Percentiles rank a stretch among this genome's conserved stretches.
phyloP scores from a whole-genome alignment of 2,113 vertebrate species.

The Fulica atra region DNA sequence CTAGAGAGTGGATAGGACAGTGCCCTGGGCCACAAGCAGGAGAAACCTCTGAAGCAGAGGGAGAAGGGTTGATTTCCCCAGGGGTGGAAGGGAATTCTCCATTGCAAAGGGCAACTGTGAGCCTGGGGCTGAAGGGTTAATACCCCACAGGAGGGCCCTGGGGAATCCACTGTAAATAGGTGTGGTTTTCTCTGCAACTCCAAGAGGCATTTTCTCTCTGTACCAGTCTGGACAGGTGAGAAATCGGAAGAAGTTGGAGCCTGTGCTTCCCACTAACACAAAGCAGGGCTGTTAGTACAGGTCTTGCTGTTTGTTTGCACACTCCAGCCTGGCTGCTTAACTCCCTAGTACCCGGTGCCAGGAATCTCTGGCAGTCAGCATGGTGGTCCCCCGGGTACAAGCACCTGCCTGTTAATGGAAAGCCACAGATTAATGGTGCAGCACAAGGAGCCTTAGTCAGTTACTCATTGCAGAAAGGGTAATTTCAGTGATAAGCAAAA shows the following conservation, averaged over 20 bases:
- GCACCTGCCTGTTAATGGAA: conserved; percentile 71
- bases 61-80: neutral
- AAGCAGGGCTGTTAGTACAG: conserved; percentile 56
- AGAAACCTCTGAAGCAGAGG: neutral
- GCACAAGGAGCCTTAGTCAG: conserved; percentile 53
- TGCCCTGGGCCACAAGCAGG: neutral
- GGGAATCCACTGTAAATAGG: conserved; percentile 59
- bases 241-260: conserved; percentile 63
- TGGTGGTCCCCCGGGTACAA: conserved; percentile 45
- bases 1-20: neutral
- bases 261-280: conserved; percentile 65
- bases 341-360: conserved; percentile 21
- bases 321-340: conserved; percentile 49
- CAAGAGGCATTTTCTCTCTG: conserved; percentile 62
- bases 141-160: conserved; percentile 12
- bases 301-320: conserved; percentile 47
- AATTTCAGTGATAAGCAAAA: conserved; percentile 26
- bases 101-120: neutral
- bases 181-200: conserved; percentile 65
- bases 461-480: conserved; percentile 30
- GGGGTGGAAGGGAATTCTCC: neutral
- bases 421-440: conserved; percentile 53
- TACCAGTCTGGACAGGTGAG: conserved; percentile 74
- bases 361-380: conserved; percentile 46
- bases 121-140: conserved; percentile 15